These are phyloP conservation scores for Cephus cinctus DNA, from an alignment of 1,140 invertebrate genomes.

Conservation along the genomic window DNA sequence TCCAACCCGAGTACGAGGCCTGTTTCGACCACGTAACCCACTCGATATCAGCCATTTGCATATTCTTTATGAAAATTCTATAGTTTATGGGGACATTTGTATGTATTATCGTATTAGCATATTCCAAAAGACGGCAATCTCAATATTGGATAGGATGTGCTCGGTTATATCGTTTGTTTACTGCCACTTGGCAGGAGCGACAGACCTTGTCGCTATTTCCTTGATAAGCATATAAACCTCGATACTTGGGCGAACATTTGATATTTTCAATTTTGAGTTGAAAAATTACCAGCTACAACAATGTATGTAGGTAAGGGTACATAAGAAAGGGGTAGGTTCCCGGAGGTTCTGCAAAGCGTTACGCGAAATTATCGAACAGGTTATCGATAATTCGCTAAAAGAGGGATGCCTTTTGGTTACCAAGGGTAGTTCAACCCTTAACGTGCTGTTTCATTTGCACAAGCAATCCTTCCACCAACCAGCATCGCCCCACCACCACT, in stretches of 20 bases:
- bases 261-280: no score
- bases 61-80: slow-evolving; percentile 58
- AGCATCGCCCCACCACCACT: no score
- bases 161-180: slow-evolving; percentile 52
- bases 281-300: no score
- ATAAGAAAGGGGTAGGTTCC: no score
- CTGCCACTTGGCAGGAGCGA: slow-evolving; percentile 44
- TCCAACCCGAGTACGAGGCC: no score
- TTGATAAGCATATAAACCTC: no score
- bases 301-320: no score
- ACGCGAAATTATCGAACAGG: not conserved
- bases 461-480: slow-evolving; percentile 49
- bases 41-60: slow-evolving; percentile 56
- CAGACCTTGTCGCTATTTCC: no score
- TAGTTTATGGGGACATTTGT: slow-evolving; percentile 57
- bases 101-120: slow-evolving; percentile 59
- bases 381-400: not conserved
- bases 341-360: no score
- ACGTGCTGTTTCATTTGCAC: slow-evolving; percentile 30
- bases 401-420: not conserved
- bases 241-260: no score
- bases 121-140: slow-evolving; percentile 57
- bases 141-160: slow-evolving; percentile 52
- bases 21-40: slow-evolving; percentile 26
- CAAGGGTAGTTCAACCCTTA: not conserved